Percentiles rank a stretch among this genome's conserved stretches.
Evolutionary conservation across 2,888 invertebrate genomes (phyloP).

Genomic region (Epsilonema sp.): DNA sequence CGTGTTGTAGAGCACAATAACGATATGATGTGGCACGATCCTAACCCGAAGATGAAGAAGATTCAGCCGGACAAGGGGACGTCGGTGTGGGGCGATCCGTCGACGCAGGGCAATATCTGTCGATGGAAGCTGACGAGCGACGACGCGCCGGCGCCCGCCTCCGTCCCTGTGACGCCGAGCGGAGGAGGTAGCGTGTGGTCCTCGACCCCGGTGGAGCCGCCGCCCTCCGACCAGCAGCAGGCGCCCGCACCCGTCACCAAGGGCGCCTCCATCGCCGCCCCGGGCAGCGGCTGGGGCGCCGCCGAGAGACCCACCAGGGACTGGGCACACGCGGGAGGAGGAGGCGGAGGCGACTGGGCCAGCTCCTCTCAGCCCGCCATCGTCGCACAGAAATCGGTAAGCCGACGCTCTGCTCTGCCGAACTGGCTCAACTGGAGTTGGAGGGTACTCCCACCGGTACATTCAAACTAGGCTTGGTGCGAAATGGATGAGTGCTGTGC

Average conservation of each 20-base stretch:
- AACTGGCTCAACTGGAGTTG: no score
- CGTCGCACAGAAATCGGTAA: no score
- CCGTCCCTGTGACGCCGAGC: neutral
- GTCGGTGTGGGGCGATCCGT: conserved; percentile 17
- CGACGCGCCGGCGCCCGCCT: neutral
- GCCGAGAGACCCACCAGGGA: neutral
- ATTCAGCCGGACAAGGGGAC: conserved; percentile 15
- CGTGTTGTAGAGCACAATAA: conserved; percentile 10
- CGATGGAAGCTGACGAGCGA: conserved; percentile 1
- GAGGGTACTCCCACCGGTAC: no score
- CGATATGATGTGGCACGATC: conserved; percentile 19
- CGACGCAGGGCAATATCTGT: conserved; percentile 7
- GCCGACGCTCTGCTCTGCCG: no score
- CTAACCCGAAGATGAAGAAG: conserved; percentile 15
- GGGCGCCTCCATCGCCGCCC: neutral
- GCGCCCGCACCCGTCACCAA: conserved; percentile 15
- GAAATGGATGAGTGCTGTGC: no score
- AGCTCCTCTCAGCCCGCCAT: neutral
- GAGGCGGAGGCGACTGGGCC: neutral
- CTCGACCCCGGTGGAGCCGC: neutral
- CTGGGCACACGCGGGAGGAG: neutral
- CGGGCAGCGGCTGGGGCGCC: neutral
- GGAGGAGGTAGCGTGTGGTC: neutral
- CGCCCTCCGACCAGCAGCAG: conserved; percentile 12
- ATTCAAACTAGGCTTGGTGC: no score